These are phyloP conservation scores for Rhynchotus rufescens DNA, from an alignment of 2,797 vertebrate species.

Conservation along the genomic window DNA sequence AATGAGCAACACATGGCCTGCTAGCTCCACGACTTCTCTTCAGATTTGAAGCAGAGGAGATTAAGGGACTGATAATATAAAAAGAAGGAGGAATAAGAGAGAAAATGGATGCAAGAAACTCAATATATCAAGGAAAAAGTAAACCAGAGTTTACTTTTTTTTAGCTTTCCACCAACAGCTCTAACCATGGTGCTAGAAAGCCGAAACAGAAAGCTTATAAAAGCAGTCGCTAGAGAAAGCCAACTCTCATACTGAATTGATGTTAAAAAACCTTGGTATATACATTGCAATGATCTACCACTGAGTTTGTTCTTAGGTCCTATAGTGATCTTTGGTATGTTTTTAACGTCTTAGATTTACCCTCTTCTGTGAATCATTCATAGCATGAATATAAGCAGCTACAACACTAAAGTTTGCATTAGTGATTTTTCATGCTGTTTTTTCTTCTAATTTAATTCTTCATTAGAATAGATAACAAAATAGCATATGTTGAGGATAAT, in stretches of 20 bases:
- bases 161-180: not conserved
- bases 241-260: not conserved
- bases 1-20: not conserved
- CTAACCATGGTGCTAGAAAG: not conserved
- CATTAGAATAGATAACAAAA: not conserved
- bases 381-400: not conserved
- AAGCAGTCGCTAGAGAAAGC: not conserved
- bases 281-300: not conserved
- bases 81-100: not conserved
- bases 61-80: not conserved
- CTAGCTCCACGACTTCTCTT: not conserved
- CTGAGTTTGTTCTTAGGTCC: not conserved
- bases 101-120: not conserved
- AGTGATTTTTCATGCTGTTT: not conserved
- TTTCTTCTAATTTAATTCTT: not conserved
- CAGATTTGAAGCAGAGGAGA: not conserved
- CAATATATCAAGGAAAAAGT: not conserved
- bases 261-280: too few relatives aligned
- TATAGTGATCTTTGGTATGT: too few relatives aligned
- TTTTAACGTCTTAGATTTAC: not conserved
- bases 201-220: not conserved
- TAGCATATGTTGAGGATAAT: not conserved
- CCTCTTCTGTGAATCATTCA: not conserved
- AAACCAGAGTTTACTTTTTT: not conserved
- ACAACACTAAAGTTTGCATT: not conserved